Base-by-base conservation (phyloP, 2,888 invertebrate species). In the Ditula angustiorana region DNA sequence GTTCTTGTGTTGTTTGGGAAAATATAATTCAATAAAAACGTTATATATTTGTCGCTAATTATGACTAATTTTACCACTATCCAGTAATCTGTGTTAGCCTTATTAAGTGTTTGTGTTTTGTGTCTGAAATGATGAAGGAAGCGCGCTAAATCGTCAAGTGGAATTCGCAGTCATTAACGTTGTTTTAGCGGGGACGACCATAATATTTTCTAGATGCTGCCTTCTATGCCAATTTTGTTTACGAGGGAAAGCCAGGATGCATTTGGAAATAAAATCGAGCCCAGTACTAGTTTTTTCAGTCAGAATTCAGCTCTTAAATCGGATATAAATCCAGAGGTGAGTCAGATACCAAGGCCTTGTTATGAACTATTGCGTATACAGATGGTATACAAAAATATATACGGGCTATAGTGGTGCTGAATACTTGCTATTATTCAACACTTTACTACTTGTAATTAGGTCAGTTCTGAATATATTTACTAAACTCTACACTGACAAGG, bases 221-320 rank as follows among this genome's bases (percentile, higher is more conserved):
- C 93, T 82, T 93, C 93, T 77, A 93, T 93, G 93, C 93, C 93
- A 64, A 78, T 92, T 69, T 77, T 93, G 75, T 91, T 90, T 71
- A 80, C 87, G 33, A 87, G 88, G 71, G 93, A 93, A 60, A 93
- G 92, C 74, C 91, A 89, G 76, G 92, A 92, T 88, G 91, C 87
- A 61, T 92, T 90, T 71, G 90, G 88, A n/a, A 90, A 90, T 74
- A 91, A 86, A 80, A 86, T 91, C 73, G 83, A 83, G 70, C 86
- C 92, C 62, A 88, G 87, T 73, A 90, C 89, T 44, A 90, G 89
- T 77, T 87, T 86, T 80, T 87, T 87, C 73, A 85, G 76, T 68
- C 83, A 82, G 75, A 83, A 78, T 82, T 81, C 74, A 69, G 70
- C 76, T 61, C 68, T 74, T 66, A 87, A 87, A 80, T 77, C 82